Base-by-base conservation (phyloP, 1,140 invertebrate species). In the Gryon sp. region DNA sequence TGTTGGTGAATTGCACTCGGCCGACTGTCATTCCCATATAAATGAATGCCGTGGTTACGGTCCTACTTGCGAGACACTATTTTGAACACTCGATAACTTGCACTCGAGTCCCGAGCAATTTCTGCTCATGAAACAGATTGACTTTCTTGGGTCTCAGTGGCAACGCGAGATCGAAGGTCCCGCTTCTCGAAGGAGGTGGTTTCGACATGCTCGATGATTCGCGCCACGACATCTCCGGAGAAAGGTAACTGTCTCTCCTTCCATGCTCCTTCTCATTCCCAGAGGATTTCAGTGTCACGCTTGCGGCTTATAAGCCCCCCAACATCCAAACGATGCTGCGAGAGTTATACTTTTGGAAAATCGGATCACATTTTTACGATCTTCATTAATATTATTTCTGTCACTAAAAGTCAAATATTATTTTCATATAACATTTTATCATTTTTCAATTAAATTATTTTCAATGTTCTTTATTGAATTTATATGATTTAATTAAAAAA, bases 171-270 rank as follows among this genome's bases (percentile, higher is more conserved):
- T 52, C 53, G 53, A 60, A 53, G 34, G 45, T 52, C 36, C 14
- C 46, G 38, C 9, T 57, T 70, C 45, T 55, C 22, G 41, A 14
- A 48, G 59, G 50, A 48, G 50, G 69, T 57, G 59, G 69, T 11
- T 14, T 12, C 40, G 59, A 41, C 59, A 38, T 46, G 69, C 50
- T 26, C 28, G 28, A 60, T 40, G 60, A 59, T 65, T 65, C 52
- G 52, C 12, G 18, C 60, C 57, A 60, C 43, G 18, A 14, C 60
- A 66, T 74, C 70, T 66, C 70, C 60, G 72, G 72, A 75, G 72
- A 75, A 75, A 75, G 62, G 72, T 60, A 66, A 75, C 62, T 66
- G 62, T 75, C 60, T 53, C 72, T 75, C 72, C 72, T 62, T 75
- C 72, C 53, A 65, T 65, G 22, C 59, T n/a, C n/a, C n/a, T 52